Conservation (phyloP, 2,888 invertebrate species). For the Exephanes ischioxanthus region DNA sequence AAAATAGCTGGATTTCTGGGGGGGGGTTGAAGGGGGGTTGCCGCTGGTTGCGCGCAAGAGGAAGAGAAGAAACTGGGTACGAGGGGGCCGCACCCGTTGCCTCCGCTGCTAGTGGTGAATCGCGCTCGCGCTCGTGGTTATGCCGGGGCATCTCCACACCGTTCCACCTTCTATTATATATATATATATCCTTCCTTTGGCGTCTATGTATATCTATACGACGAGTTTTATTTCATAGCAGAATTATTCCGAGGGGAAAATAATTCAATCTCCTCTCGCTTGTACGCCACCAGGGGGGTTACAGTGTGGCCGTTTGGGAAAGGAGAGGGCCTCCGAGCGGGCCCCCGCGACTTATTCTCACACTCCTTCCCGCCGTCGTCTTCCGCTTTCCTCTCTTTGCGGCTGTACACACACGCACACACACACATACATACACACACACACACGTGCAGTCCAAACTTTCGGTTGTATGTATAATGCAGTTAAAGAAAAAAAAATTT, state of each 20-base stretch:
- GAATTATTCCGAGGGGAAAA: slow-evolving; percentile 81
- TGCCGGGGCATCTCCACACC: slow-evolving; percentile 60
- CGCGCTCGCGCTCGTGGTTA: slow-evolving; percentile 66
- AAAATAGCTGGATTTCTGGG: slow-evolving; percentile 76
- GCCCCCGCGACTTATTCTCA: slow-evolving; percentile 52
- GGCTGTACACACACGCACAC: background rate
- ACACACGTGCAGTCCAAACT: slow-evolving; percentile 5
- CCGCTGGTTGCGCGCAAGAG: slow-evolving; percentile 37
- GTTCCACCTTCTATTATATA: slow-evolving; percentile 54
- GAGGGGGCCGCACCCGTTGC: slow-evolving; percentile 61
- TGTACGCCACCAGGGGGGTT: slow-evolving; percentile 66
- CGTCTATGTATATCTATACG: slow-evolving; percentile 65
- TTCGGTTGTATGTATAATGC: slow-evolving; percentile 25
- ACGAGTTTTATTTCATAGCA: slow-evolving; percentile 80
- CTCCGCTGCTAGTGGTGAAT: slow-evolving; percentile 57
- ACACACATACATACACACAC: background rate
- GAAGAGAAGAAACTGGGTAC: slow-evolving; percentile 62
- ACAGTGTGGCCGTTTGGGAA: slow-evolving; percentile 65
- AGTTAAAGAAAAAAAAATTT: slow-evolving; percentile 6
- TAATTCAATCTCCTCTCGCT: slow-evolving; percentile 80
- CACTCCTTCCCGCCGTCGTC: slow-evolving; percentile 23
- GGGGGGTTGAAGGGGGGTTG: slow-evolving; percentile 28
- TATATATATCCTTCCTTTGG: slow-evolving; percentile 21
- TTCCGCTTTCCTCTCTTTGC: background rate
- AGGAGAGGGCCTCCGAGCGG: slow-evolving; percentile 15